Conservation (phyloP, 2,888 invertebrate species). For the Brachyptera putata region DNA sequence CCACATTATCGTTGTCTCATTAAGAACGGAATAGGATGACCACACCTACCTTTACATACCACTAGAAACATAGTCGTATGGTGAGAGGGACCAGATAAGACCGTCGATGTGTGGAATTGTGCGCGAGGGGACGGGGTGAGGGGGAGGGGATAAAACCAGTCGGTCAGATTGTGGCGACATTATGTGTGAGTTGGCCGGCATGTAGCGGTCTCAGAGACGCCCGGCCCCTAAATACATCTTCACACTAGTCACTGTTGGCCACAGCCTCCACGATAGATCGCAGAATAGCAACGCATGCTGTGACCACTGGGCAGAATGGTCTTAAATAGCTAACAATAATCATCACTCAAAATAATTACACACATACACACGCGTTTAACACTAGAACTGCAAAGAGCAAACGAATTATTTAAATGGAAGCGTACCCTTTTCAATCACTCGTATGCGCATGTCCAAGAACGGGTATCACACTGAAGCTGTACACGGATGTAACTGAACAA, state of each 20-base stretch:
- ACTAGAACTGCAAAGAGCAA: background rate
- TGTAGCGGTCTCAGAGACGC: background rate
- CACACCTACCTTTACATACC: constrained; percentile 18
- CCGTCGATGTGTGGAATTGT: background rate
- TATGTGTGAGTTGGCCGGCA: background rate
- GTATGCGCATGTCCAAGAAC: too few relatives aligned
- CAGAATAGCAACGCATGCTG: background rate
- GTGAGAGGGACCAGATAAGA: constrained; percentile 2
- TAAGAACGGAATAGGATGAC: constrained; percentile 21
- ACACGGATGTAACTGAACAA: too few relatives aligned
- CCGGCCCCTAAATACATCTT: background rate
- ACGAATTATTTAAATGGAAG: too few relatives aligned
- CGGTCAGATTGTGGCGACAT: constrained; percentile 1
- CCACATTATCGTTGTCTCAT: constrained; percentile 26
- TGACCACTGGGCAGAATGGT: background rate
- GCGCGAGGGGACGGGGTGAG: background rate
- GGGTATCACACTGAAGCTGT: too few relatives aligned
- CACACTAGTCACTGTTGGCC: background rate
- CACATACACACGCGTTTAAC: constrained; percentile 1
- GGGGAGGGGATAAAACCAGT: background rate
- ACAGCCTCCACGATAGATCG: too few relatives aligned
- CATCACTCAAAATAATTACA: constrained; percentile 2
- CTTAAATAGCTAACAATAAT: constrained; percentile 2
- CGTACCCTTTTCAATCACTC: too few relatives aligned
- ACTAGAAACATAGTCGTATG: constrained; percentile 2